A percentile compares a stretch with the other conserved stretches of the same genome.
These are phyloP conservation scores for Hemicrepidius hirtus DNA, from an alignment of 2,888 invertebrate genomes.

Conservation along the genomic window DNA sequence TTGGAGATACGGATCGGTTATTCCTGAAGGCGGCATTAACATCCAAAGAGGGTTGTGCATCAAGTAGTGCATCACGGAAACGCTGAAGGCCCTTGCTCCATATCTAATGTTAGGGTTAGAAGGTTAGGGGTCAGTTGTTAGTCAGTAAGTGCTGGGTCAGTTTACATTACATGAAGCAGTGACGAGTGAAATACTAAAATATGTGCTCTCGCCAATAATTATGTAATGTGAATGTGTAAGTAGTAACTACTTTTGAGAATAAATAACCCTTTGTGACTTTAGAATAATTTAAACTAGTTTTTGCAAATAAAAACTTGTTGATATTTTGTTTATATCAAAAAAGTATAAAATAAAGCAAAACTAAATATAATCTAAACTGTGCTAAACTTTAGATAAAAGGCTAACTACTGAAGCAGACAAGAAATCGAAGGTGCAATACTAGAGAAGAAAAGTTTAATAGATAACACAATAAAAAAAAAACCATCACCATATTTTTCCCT, in stretches of 20 bases:
- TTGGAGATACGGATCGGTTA: conserved; percentile 66
- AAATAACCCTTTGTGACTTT: background rate
- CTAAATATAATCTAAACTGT: too few relatives aligned
- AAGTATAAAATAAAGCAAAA: too few relatives aligned
- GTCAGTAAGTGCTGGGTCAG: conserved; percentile 69
- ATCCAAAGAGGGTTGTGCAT: conserved; percentile 88
- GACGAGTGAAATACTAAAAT: conserved; percentile 30
- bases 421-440: too few relatives aligned
- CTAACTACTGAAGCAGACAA: too few relatives aligned
- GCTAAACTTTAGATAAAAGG: too few relatives aligned
- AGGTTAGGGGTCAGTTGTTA: conserved; percentile 76
- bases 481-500: too few relatives aligned
- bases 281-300: conserved; percentile 2
- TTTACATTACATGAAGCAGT: conserved; percentile 51
- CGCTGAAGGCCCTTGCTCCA: conserved; percentile 90
- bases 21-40: conserved; percentile 69
- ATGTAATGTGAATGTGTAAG: background rate
- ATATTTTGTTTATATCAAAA: too few relatives aligned
- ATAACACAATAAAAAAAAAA: too few relatives aligned
- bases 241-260: conserved; percentile 3
- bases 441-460: too few relatives aligned
- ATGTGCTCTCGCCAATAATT: conserved; percentile 12
- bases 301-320: too few relatives aligned
- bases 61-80: conserved; percentile 88
- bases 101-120: conserved; percentile 79